These are phyloP conservation scores for Rhynchophorus ferrugineus DNA, from an alignment of 1,140 invertebrate genomes.

Conservation along the genomic window DNA sequence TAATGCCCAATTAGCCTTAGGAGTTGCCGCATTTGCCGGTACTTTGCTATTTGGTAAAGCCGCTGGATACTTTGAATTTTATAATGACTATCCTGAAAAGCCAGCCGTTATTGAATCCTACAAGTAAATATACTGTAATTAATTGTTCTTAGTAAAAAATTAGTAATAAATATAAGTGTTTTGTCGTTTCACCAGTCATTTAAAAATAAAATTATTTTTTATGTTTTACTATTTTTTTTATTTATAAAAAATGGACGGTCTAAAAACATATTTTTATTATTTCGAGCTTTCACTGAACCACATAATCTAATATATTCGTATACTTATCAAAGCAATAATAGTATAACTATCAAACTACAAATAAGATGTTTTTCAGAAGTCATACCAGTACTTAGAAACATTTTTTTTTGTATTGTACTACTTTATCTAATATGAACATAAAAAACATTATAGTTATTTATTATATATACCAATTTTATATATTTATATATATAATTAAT, in stretches of 20 bases:
- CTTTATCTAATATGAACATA: no score
- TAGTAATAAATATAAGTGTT: conserved; percentile 5
- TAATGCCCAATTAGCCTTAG: conserved; percentile 55
- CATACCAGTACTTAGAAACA: no score
- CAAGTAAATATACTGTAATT: conserved; percentile 13
- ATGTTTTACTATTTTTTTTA: no score
- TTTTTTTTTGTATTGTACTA: no score
- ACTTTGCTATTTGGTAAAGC: conserved; percentile 52
- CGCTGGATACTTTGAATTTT: conserved; percentile 49
- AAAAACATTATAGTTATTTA: not conserved
- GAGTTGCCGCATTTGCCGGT: conserved; percentile 48
- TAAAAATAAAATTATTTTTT: not conserved
- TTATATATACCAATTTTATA: conserved; percentile 1
- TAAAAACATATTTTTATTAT: no score
- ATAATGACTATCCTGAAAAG: conserved; percentile 47
- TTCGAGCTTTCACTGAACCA: no score
- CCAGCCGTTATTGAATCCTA: conserved; percentile 30
- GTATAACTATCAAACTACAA: no score
- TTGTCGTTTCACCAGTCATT: not conserved
- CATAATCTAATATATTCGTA: no score
- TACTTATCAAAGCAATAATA: no score
- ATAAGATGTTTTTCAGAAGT: no score
- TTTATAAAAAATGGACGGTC: no score
- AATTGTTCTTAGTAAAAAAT: not conserved
- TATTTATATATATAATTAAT: not conserved